Percentiles rank a stretch among this genome's conserved stretches.
Conservation (phyloP, 2,888 invertebrate species). For the Ryuthela nishihirai region DNA sequence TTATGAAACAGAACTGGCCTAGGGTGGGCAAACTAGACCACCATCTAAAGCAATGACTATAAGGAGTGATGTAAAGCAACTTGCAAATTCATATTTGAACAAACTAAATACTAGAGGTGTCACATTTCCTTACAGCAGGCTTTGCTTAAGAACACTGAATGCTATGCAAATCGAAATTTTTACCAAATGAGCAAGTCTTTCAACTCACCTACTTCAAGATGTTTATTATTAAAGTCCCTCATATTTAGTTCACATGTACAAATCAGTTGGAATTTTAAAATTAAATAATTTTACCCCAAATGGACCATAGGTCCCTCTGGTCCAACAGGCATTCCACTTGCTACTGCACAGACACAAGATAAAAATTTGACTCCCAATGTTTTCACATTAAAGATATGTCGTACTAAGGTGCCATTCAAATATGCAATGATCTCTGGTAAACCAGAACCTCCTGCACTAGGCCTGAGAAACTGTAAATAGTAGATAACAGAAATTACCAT, state of each 20-base stretch:
- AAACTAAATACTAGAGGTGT: too few species aligned
- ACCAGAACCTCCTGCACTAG: constrained; percentile 45
- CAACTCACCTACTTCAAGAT: too few species aligned
- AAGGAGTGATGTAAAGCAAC: too few species aligned
- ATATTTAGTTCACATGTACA: too few species aligned
- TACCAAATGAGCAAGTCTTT: too few species aligned
- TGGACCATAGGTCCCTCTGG: constrained; percentile 55
- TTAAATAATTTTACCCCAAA: constrained; percentile 46
- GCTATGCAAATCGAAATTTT: background rate
- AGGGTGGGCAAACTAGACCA: too few species aligned
- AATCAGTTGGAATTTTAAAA: background rate
- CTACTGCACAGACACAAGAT: constrained; percentile 50
- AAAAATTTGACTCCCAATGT: constrained; percentile 50
- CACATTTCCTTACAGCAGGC: too few species aligned
- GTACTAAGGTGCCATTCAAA: constrained; percentile 50
- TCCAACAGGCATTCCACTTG: constrained; percentile 53
- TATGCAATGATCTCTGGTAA: constrained; percentile 52
- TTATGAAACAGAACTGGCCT: too few species aligned
- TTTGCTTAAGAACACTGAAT: background rate
- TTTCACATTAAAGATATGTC: constrained; percentile 50
- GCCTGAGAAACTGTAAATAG: constrained; percentile 13
- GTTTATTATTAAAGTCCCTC: too few species aligned
- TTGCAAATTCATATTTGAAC: too few species aligned
- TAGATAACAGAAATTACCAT: background rate
- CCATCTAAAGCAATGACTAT: too few species aligned